Conservation (phyloP, 2,113 vertebrate species). For the Odocoileus virginianus region DNA sequence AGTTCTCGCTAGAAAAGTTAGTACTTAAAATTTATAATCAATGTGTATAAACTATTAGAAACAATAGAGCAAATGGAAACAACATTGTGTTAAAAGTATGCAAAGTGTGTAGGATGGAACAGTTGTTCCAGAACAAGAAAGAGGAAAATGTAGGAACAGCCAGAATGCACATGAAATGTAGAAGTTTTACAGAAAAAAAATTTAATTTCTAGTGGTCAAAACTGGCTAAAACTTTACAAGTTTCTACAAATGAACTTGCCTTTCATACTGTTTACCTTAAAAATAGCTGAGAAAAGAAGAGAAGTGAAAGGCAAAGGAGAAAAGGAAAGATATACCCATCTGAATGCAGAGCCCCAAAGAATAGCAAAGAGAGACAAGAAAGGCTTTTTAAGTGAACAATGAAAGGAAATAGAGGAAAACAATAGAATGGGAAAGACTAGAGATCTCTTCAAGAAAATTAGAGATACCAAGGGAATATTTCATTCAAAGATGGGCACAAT, state of each 20-base stretch:
- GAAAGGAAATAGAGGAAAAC: not conserved
- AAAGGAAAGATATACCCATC: not conserved
- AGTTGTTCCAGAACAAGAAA: not conserved
- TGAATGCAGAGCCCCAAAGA: not conserved
- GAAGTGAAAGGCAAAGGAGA: not conserved
- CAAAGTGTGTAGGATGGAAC: not conserved
- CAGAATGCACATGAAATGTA: not conserved
- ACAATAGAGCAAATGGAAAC: not conserved
- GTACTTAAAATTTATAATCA: not conserved
- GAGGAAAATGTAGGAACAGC: not conserved
- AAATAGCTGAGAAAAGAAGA: not conserved
- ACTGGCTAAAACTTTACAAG: not conserved
- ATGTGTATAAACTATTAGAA: not conserved
- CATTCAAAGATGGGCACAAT: not conserved
- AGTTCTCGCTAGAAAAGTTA: not conserved
- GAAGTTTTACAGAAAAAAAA: not conserved
- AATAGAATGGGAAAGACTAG: not conserved
- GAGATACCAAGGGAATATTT: not conserved
- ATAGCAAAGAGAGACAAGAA: not conserved
- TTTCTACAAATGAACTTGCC: not conserved
- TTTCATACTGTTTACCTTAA: not conserved
- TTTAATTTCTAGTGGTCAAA: not conserved
- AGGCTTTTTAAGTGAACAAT: not conserved
- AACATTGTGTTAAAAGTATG: not conserved
- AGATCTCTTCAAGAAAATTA: not conserved